Conservation (phyloP, 1,140 invertebrate genomes). For the Drosophila ohnishii region DNA sequence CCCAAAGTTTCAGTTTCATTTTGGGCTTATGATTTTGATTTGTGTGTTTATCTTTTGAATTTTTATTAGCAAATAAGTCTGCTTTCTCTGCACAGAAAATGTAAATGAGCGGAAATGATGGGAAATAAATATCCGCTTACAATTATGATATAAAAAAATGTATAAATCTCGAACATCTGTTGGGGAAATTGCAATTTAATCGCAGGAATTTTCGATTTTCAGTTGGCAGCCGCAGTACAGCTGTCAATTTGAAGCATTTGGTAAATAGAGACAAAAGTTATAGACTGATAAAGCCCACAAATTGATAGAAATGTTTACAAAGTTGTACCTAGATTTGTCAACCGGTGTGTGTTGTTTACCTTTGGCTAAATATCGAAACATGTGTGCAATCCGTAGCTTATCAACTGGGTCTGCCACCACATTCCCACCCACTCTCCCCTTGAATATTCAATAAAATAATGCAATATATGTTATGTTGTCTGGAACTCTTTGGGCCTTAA, state of each 20-base stretch:
- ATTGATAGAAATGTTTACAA: slow-evolving; percentile 68
- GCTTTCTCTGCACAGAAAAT: slow-evolving; percentile 22
- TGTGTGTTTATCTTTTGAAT: slow-evolving; percentile 77
- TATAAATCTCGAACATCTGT: slow-evolving; percentile 45
- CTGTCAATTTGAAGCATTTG: slow-evolving; percentile 72
- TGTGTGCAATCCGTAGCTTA: slow-evolving; percentile 58
- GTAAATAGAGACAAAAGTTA: slow-evolving; percentile 60
- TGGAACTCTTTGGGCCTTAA: slow-evolving; percentile 7
- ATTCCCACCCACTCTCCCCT: slow-evolving; percentile 21
- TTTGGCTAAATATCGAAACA: slow-evolving; percentile 55
- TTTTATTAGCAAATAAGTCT: slow-evolving; percentile 57
- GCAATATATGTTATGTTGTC: slow-evolving; percentile 29
- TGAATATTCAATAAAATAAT: slow-evolving; percentile 46
- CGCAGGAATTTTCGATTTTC: slow-evolving; percentile 48
- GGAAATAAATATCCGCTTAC: slow-evolving; percentile 63
- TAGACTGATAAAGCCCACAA: slow-evolving; percentile 52
- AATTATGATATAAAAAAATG: slow-evolving; percentile 11
- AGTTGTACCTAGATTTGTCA: slow-evolving; percentile 49
- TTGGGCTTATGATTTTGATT: slow-evolving; percentile 69
- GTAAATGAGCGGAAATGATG: slow-evolving; percentile 73
- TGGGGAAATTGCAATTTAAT: slow-evolving; percentile 61
- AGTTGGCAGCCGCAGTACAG: slow-evolving; percentile 48
- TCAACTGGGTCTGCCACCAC: slow-evolving; percentile 11
- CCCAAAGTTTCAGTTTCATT: slow-evolving; percentile 58
- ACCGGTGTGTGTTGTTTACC: slow-evolving; percentile 41